Evolutionary conservation across 2,797 vertebrate genomes (phyloP).

Genomic region (Enteromius argenteus): DNA sequence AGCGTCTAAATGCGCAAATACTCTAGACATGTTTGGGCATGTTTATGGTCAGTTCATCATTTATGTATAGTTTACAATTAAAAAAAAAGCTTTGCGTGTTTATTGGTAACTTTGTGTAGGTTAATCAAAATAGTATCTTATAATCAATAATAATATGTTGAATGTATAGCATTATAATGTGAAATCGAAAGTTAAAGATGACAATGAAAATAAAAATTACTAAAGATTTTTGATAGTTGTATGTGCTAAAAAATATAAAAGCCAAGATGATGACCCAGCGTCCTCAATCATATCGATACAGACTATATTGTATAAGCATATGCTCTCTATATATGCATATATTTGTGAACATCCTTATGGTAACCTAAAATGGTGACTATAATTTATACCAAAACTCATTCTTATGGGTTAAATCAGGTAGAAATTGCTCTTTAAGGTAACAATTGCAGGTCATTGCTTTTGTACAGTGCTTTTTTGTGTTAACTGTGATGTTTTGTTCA

Average conservation of each 20-base stretch:
- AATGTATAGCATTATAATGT: slow-evolving; percentile 14
- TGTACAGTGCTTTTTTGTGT: background rate
- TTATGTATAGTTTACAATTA: background rate
- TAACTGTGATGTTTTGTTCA: background rate
- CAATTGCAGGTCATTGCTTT: background rate
- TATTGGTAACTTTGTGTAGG: background rate
- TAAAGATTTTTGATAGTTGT: background rate
- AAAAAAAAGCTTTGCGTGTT: background rate
- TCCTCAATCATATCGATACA: background rate
- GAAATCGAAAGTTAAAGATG: slow-evolving; percentile 9
- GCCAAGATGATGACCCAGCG: background rate
- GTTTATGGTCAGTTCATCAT: background rate
- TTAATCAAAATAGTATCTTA: background rate
- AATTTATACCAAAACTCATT: background rate
- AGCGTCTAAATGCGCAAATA: background rate
- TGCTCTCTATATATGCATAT: background rate
- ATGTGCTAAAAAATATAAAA: background rate
- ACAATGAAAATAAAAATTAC: background rate
- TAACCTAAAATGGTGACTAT: background rate
- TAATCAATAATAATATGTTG: background rate
- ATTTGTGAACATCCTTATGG: background rate
- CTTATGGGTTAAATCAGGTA: background rate
- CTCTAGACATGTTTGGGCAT: slow-evolving; percentile 7
- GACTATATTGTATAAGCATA: background rate
- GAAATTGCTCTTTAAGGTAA: background rate